Base-by-base conservation (phyloP, 2,797 vertebrate species). In the Oreortyx pictus region DNA sequence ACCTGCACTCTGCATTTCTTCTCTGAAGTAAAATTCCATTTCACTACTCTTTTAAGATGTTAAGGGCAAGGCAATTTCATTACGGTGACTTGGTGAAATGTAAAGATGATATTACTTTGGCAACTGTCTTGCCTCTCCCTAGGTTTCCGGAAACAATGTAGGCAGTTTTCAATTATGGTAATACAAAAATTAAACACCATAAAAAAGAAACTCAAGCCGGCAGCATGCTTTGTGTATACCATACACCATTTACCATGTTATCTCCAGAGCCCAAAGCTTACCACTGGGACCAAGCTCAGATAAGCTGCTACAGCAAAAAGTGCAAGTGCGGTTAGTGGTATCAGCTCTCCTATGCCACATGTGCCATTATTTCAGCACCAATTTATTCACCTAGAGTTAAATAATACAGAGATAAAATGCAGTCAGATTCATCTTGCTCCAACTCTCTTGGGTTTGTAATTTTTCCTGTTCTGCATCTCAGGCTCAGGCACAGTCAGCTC, bases 151-250 rank as follows among this genome's bases (percentile, higher is more conserved):
- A 68, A 85, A 71, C 66, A 52, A 77, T 31, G 33, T 16, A 78
- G 86, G 86, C 71, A 75, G 47, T 70, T 94, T 87, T 96, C 89
- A 94, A 82, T 87, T 89, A 56, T 5, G 35, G n/a, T 41, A 88
- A 88, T 62, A 89, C 47, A 93, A 91, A 94, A 95, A 96, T 92
- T 92, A 96, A 89, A 93, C 68, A 75, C 57, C 44, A 62, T 66
- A 22, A 83, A 95, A 95, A 94, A 95, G 31, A 11, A 61, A 9
- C 41, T 9, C 39, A 59, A 41, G 41, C 84, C 94, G 66, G 57
- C 87, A 89, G 12, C 9, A 6, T n/a, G 31, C 43, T 46, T 31
- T 61, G 27, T 73, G 73, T 57, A 19, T 6, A 72, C 18, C 33
- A 41, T 46, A 82, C n/a, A 76, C 7, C 24, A 25, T 31, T 89